phyloP scores from a whole-genome alignment of 2,888 invertebrate species.

The Himalopsyche tibetana region DNA sequence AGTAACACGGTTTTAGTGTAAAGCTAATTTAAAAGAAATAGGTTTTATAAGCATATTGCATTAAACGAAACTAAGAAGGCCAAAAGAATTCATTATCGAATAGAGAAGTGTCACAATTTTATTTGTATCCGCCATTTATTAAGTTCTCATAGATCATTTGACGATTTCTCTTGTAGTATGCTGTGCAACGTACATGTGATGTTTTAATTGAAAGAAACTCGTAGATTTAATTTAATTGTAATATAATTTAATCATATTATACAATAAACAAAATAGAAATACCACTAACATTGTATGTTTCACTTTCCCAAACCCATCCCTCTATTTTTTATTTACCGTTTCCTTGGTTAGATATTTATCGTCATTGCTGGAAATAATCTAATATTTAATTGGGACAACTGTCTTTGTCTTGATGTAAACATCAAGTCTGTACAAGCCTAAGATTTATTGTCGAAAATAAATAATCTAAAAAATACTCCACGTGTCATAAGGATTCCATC shows the following conservation, averaged over 20 bases:
- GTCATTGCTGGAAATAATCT: neutral
- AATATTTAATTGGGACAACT: too few species aligned
- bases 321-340: neutral
- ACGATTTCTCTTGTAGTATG: constrained; percentile 53
- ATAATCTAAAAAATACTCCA: too few species aligned
- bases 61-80: constrained; percentile 16
- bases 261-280: constrained; percentile 55
- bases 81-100: constrained; percentile 35
- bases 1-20: neutral
- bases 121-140: constrained; percentile 23
- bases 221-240: constrained; percentile 60
- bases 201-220: constrained; percentile 56
- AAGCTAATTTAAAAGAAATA: constrained; percentile 39
- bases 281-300: constrained; percentile 11
- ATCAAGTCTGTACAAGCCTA: too few species aligned
- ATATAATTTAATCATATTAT: constrained; percentile 62
- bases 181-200: constrained; percentile 61
- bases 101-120: constrained; percentile 13
- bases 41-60: constrained; percentile 43
- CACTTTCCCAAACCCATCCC: constrained; percentile 3
- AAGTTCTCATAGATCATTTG: constrained; percentile 28
- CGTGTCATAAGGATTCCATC: too few species aligned
- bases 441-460: too few species aligned
- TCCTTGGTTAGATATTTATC: too few species aligned
- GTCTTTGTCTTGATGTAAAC: too few species aligned